These are phyloP conservation scores for Pantelozetes paolii DNA, from an alignment of 2,888 invertebrate genomes.

Conservation along the genomic window DNA sequence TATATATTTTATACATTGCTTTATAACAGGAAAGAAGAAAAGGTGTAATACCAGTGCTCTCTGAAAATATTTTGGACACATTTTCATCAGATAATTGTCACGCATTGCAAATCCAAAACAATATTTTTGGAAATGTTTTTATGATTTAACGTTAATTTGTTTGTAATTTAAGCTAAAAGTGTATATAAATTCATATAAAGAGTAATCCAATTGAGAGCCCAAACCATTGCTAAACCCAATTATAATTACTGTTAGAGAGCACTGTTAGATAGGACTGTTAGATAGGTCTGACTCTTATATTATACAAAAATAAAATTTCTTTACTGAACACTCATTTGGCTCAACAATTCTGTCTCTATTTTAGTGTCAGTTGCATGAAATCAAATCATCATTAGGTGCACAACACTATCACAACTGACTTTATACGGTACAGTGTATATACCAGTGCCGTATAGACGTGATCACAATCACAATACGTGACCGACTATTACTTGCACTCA, in stretches of 20 bases:
- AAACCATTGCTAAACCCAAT: neutral
- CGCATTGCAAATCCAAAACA: neutral
- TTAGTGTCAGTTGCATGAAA: slow-evolving; percentile 12
- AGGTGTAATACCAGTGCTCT: neutral
- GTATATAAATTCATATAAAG: neutral
- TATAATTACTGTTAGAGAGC: neutral
- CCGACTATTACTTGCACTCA: neutral
- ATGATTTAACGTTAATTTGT: neutral
- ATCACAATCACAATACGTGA: slow-evolving; percentile 29
- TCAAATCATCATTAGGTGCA: slow-evolving; percentile 27
- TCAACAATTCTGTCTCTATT: neutral
- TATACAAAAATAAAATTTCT: neutral
- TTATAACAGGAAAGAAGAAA: too few relatives aligned
- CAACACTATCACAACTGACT: neutral
- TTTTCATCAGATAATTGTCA: neutral
- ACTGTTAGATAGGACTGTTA: too few relatives aligned
- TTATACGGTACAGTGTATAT: neutral
- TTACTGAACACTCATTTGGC: neutral
- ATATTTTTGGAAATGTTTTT: neutral
- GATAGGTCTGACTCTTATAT: neutral
- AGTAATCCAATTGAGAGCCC: neutral
- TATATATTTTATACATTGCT: too few relatives aligned
- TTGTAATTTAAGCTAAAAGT: neutral
- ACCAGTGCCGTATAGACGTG: neutral
- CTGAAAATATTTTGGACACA: neutral